phyloP scores from a whole-genome alignment of 2,888 invertebrate species.

The Catocala nupta region DNA sequence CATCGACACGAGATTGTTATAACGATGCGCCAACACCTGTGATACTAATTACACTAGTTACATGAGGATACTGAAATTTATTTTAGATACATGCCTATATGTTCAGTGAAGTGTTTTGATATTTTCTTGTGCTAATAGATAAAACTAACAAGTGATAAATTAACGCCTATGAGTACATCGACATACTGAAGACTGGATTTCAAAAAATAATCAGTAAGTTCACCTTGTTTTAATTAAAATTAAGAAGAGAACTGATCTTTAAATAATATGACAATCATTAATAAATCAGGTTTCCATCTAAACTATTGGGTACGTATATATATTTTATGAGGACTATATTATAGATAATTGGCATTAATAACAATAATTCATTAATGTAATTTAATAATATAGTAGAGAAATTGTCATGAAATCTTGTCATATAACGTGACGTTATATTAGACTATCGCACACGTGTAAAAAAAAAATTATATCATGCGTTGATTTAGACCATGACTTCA shows the following conservation, averaged over 20 bases:
- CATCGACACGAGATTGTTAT: constrained; percentile 68
- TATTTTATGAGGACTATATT: not conserved
- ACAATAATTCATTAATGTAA: not conserved
- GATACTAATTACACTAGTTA: constrained; percentile 73
- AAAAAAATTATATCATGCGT: too few species aligned
- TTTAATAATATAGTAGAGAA: constrained; percentile 1
- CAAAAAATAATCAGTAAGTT: constrained; percentile 37
- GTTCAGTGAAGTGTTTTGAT: constrained; percentile 79
- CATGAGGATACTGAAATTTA: constrained; percentile 75
- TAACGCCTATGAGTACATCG: constrained; percentile 37
- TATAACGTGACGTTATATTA: not conserved
- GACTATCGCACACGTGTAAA: too few species aligned
- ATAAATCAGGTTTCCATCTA: too few species aligned
- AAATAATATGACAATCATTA: too few species aligned
- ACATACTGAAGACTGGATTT: constrained; percentile 50
- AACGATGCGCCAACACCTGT: constrained; percentile 79
- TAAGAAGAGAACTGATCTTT: too few species aligned
- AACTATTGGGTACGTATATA: not conserved
- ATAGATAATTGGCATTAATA: not conserved
- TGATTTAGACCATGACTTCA: too few species aligned
- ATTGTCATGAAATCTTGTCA: constrained; percentile 1
- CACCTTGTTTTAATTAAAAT: not conserved
- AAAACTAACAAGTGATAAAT: constrained; percentile 56
- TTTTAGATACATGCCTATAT: constrained; percentile 66
- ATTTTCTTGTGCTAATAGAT: constrained; percentile 64